Evolutionary conservation across 2,113 vertebrate species (phyloP).

Genomic region (Gymnogyps californianus): DNA sequence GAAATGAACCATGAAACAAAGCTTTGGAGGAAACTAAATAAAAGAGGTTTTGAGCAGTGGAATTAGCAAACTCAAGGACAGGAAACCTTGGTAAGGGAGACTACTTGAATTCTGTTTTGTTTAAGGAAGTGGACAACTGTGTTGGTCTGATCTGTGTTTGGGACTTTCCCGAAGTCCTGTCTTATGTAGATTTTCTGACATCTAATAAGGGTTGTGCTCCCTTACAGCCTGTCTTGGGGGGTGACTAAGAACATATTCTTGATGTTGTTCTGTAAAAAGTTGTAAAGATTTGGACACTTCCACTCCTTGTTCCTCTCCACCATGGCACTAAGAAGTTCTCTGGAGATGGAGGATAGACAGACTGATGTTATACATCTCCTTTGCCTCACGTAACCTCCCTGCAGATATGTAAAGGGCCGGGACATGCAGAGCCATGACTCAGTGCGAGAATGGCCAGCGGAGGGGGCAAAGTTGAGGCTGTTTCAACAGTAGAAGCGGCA

Average conservation of each 20-base stretch:
- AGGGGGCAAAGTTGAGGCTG: not conserved
- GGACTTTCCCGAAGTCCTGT: not conserved
- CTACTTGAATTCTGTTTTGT: not conserved
- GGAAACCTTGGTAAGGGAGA: not conserved
- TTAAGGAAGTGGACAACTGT: not conserved
- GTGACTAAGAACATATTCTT: not conserved
- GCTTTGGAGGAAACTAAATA: not conserved
- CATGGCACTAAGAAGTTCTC: not conserved
- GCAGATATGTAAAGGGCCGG: not conserved
- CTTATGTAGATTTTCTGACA: not conserved
- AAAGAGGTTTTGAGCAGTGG: not conserved
- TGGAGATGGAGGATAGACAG: not conserved
- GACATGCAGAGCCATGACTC: not conserved
- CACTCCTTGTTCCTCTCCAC: not conserved
- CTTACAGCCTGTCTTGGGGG: not conserved
- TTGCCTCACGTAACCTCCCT: not conserved
- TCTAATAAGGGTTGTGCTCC: not conserved
- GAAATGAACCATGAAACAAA: not conserved
- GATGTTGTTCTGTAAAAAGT: not conserved
- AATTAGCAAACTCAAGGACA: not conserved
- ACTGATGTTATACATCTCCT: not conserved
- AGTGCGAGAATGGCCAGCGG: accelerated
- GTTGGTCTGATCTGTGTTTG: not conserved
- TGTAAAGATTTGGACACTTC: not conserved
- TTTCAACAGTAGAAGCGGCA: not conserved